phyloP scores from a whole-genome alignment of 1,140 invertebrate genomes.

The Papilio polytes region DNA sequence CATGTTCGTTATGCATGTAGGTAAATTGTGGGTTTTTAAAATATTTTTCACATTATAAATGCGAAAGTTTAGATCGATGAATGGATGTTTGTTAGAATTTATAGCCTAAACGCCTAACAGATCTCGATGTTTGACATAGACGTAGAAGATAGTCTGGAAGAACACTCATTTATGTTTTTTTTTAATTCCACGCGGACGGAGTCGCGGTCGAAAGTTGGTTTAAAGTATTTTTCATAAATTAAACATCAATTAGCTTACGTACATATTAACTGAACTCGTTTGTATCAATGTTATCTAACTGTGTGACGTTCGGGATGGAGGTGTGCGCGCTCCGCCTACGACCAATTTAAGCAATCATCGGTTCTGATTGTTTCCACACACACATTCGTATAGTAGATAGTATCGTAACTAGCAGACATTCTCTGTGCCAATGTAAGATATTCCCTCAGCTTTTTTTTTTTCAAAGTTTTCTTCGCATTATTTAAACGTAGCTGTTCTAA shows the following conservation, averaged over 20 bases:
- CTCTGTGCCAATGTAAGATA: not conserved
- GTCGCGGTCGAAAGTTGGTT: not conserved
- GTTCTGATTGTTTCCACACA: slow-evolving; percentile 67
- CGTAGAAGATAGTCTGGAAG: too few relatives aligned
- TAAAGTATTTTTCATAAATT: slow-evolving; percentile 11
- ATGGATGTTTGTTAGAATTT: too few relatives aligned
- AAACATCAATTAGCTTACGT: not conserved
- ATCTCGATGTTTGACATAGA: too few relatives aligned
- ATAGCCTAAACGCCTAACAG: too few relatives aligned
- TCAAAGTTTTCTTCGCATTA: not conserved
- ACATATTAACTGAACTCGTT: slow-evolving; percentile 3
- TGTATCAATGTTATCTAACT: slow-evolving; percentile 39
- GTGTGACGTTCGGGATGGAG: slow-evolving; percentile 51
- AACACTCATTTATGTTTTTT: too few relatives aligned
- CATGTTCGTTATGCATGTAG: not conserved
- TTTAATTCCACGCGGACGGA: too few relatives aligned
- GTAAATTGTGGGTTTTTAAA: not conserved
- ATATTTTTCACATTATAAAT: not conserved
- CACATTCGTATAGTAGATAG: slow-evolving; percentile 47
- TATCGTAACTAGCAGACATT: slow-evolving; percentile 12
- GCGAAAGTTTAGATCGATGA: too few relatives aligned
- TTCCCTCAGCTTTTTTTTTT: not conserved
- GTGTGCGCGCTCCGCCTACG: slow-evolving; percentile 62
- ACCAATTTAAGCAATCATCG: slow-evolving; percentile 75
- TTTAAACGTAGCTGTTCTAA: not conserved